Conservation (phyloP, 53 echinoderm and acorn worm genomes). For the Mesocentrotus franciscanus region DNA sequence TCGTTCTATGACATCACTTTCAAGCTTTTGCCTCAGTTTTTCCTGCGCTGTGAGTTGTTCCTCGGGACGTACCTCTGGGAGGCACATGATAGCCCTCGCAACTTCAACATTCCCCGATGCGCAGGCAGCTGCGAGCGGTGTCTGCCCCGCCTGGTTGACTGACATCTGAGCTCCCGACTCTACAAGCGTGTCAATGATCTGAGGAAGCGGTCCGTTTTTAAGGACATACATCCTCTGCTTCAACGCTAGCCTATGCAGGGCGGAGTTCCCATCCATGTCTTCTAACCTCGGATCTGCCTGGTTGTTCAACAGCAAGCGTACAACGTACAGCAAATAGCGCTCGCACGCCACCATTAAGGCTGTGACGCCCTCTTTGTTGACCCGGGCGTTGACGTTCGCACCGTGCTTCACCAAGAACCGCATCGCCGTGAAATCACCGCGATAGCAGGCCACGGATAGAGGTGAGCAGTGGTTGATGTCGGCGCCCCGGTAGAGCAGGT, state of each 20-base stretch:
- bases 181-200: constrained; percentile 50
- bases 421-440: not conserved
- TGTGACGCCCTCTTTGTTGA: constrained; percentile 43
- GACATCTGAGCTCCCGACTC: constrained; percentile 23
- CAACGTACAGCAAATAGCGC: constrained; percentile 23
- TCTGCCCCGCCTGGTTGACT: constrained; percentile 36
- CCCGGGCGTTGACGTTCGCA: constrained; percentile 12
- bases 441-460: not conserved
- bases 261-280: constrained; percentile 46
- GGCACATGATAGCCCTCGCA: constrained; percentile 46
- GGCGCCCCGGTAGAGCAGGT: not conserved
- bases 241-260: constrained; percentile 44
- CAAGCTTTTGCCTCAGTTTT: constrained; percentile 49
- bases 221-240: constrained; percentile 50
- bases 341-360: constrained; percentile 43
- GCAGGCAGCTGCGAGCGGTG: constrained; percentile 31
- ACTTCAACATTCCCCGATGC: constrained; percentile 50
- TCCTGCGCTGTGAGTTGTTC: constrained; percentile 57
- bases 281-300: constrained; percentile 40
- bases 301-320: not conserved
- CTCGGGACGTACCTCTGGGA: constrained; percentile 39
- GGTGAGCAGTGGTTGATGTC: constrained; percentile 48
- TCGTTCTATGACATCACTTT: constrained; percentile 17
- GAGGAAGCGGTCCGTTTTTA: constrained; percentile 55
- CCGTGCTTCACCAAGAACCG: constrained; percentile 11